Conservation (phyloP, 2,888 invertebrate species). For the Campoplex nolae region DNA sequence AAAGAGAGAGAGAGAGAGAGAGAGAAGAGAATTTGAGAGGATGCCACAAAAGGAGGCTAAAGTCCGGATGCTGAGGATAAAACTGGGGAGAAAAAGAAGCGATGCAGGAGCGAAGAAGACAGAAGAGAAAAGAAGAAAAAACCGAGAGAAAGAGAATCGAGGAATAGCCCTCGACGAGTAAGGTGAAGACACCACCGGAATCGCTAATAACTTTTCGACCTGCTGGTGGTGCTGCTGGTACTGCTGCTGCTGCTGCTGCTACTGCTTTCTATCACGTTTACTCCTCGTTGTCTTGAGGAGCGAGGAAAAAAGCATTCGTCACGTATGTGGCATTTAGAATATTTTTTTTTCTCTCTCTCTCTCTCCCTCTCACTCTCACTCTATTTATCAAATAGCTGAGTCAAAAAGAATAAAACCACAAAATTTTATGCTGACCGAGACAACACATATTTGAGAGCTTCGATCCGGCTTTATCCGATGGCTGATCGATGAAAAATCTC, state of each 20-base stretch:
- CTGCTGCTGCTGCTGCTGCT: neutral
- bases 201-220: slow-evolving; percentile 75
- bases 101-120: slow-evolving; percentile 15
- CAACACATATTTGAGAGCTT: neutral
- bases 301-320: slow-evolving; percentile 25
- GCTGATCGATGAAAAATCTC: too few relatives aligned
- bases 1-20: neutral
- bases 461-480: too few relatives aligned
- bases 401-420: neutral
- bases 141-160: slow-evolving; percentile 46
- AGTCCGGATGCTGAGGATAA: slow-evolving; percentile 34
- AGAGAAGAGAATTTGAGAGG: slow-evolving; percentile 12
- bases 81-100: slow-evolving; percentile 20
- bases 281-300: slow-evolving; percentile 20
- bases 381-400: slow-evolving; percentile 1
- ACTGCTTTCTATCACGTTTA: slow-evolving; percentile 9
- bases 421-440: neutral
- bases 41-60: slow-evolving; percentile 36
- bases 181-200: slow-evolving; percentile 76
- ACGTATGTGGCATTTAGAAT: neutral
- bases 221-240: neutral
- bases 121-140: slow-evolving; percentile 1
- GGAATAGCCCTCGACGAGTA: slow-evolving; percentile 70
- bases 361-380: slow-evolving; percentile 9
- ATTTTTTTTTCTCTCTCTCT: slow-evolving; percentile 5